Evolutionary conservation across 2,797 vertebrate species (phyloP).

Genomic region (Garrulus glandarius): DNA sequence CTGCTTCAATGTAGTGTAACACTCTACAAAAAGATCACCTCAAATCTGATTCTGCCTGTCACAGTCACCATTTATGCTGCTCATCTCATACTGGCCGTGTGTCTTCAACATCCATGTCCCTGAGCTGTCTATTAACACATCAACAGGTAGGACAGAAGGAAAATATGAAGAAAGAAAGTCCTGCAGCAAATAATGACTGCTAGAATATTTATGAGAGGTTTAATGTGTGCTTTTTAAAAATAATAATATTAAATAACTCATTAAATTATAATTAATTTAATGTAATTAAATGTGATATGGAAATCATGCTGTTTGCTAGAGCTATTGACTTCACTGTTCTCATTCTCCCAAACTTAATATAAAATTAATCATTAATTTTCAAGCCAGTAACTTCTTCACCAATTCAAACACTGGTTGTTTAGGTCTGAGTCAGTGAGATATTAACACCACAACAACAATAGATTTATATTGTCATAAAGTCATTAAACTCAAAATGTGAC

Average conservation of each 20-base stretch:
- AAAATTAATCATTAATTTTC: constrained; percentile 75
- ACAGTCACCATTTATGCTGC: not conserved
- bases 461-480: not conserved
- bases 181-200: constrained; percentile 17
- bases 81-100: not conserved
- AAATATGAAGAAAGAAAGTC: not conserved
- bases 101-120: not conserved
- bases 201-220: constrained; percentile 69
- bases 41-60: constrained; percentile 34
- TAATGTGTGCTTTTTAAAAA: constrained; percentile 46
- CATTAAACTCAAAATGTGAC: constrained; percentile 4
- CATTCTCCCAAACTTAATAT: constrained; percentile 68
- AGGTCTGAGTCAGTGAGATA: constrained; percentile 28
- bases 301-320: constrained; percentile 71
- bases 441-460: not conserved
- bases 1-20: not conserved
- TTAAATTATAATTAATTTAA: no score
- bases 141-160: not conserved
- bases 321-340: constrained; percentile 57
- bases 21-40: constrained; percentile 16
- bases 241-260: constrained; percentile 61
- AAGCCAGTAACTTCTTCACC: constrained; percentile 21
- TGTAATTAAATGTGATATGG: constrained; percentile 73
- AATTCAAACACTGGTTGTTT: constrained; percentile 1
- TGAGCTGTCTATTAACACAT: constrained; percentile 12